phyloP scores from a whole-genome alignment of 2,797 vertebrate species.

The Poecilia velifera region DNA sequence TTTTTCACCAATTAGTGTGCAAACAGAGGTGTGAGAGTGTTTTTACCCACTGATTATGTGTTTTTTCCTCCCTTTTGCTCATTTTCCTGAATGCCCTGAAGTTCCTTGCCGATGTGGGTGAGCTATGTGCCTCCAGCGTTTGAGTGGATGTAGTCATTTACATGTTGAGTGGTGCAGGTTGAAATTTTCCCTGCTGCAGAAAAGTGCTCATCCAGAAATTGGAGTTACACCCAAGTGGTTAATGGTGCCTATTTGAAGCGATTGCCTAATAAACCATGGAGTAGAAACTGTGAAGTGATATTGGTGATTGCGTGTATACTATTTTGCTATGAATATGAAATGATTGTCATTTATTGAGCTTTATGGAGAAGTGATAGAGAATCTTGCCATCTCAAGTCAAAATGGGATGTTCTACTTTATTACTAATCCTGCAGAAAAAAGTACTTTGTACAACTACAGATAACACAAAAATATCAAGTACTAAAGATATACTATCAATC shows the following conservation, averaged over 20 bases:
- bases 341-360: conserved; percentile 13
- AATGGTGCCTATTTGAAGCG: conserved; percentile 67
- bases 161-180: conserved; percentile 60
- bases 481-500: conserved; percentile 33
- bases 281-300: conserved; percentile 42
- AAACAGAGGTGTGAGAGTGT: conserved; percentile 26
- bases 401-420: background rate
- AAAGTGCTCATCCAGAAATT: conserved; percentile 63
- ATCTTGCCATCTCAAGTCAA: conserved; percentile 1
- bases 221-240: conserved; percentile 60
- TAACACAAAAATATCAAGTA: conserved; percentile 5
- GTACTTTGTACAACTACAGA: background rate
- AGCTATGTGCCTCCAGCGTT: conserved; percentile 51
- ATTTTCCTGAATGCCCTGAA: conserved; percentile 44
- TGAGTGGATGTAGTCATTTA: conserved; percentile 70
- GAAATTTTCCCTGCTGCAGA: conserved; percentile 50
- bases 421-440: conserved; percentile 7
- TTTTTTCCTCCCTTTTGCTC: conserved; percentile 42
- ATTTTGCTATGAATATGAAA: conserved; percentile 34
- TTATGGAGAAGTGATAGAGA: conserved; percentile 4
- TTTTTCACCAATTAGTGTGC: conserved; percentile 17
- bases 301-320: conserved; percentile 24
- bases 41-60: conserved; percentile 40
- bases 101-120: conserved; percentile 53
- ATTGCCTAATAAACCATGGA: conserved; percentile 61